Evolutionary conservation across 2,113 vertebrate genomes (phyloP).

Genomic region (Antechinus flavipes): DNA sequence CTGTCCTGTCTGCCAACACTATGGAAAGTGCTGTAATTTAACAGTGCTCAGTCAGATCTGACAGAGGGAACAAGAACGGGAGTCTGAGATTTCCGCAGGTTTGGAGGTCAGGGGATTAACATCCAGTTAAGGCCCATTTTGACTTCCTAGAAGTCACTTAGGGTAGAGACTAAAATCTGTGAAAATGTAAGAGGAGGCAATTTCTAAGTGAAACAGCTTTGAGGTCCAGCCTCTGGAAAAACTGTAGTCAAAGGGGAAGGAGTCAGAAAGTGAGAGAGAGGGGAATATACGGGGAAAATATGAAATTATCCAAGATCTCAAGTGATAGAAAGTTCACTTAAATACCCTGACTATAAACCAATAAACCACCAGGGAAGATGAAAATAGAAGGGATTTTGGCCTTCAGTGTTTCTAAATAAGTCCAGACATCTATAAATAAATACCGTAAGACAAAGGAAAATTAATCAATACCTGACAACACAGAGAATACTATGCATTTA

Average conservation of each 20-base stretch:
- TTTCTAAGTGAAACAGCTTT: neutral
- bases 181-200: neutral
- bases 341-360: neutral
- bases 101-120: neutral
- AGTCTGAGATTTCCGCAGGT: neutral
- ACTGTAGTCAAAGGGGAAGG: neutral
- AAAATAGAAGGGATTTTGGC: neutral
- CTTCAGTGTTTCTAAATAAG: neutral
- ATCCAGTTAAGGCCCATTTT: neutral
- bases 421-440: neutral
- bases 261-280: neutral
- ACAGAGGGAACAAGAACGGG: neutral
- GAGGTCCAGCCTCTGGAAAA: neutral
- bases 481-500: neutral
- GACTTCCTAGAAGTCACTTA: neutral
- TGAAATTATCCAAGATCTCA: neutral
- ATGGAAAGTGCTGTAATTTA: no score
- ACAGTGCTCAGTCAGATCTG: neutral
- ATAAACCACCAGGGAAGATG: neutral
- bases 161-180: neutral
- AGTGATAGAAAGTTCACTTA: neutral
- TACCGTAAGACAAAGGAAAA: neutral
- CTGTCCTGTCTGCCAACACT: neutral
- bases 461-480: neutral
- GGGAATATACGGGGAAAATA: neutral